These are phyloP conservation scores for Xylocopa sonorina DNA, from an alignment of 1,140 invertebrate species.

Conservation along the genomic window DNA sequence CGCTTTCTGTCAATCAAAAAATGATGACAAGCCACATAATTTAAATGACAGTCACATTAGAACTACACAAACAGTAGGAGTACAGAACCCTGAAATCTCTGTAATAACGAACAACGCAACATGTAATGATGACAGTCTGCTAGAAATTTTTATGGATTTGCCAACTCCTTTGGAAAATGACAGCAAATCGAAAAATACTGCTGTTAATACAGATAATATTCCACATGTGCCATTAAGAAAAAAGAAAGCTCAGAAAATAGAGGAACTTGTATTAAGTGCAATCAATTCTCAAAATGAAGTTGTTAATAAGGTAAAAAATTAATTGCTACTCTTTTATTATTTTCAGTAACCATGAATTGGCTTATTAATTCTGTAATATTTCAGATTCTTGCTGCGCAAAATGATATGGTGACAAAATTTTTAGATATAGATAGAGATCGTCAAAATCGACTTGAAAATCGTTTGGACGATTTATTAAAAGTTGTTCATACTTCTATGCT, in stretches of 20 bases:
- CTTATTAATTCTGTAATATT: slow-evolving; percentile 40
- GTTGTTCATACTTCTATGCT: slow-evolving; percentile 75
- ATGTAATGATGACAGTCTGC: slow-evolving; percentile 78
- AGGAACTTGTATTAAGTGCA: slow-evolving; percentile 77
- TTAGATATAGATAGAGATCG: slow-evolving; percentile 78
- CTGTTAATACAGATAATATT: slow-evolving; percentile 73
- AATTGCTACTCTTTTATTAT: slow-evolving; percentile 20
- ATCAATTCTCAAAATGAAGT: slow-evolving; percentile 80
- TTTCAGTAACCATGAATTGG: not conserved
- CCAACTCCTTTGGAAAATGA: slow-evolving; percentile 74
- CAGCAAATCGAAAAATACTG: slow-evolving; percentile 72
- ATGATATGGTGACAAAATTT: slow-evolving; percentile 77
- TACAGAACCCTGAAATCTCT: slow-evolving; percentile 70
- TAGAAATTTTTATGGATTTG: slow-evolving; percentile 77
- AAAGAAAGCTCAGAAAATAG: slow-evolving; percentile 79
- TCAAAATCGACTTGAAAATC: slow-evolving; percentile 77
- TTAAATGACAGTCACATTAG: slow-evolving; percentile 76
- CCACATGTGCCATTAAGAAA: slow-evolving; percentile 76
- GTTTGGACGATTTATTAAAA: slow-evolving; percentile 77
- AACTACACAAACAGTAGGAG: slow-evolving; percentile 28
- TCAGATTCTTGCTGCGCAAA: slow-evolving; percentile 79
- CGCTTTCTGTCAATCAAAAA: slow-evolving; percentile 73
- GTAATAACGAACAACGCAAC: slow-evolving; percentile 80
- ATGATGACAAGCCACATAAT: slow-evolving; percentile 64
- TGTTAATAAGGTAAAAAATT: slow-evolving; percentile 76